phyloP scores from a whole-genome alignment of 2,113 vertebrate genomes.

The Nettapus auritus region DNA sequence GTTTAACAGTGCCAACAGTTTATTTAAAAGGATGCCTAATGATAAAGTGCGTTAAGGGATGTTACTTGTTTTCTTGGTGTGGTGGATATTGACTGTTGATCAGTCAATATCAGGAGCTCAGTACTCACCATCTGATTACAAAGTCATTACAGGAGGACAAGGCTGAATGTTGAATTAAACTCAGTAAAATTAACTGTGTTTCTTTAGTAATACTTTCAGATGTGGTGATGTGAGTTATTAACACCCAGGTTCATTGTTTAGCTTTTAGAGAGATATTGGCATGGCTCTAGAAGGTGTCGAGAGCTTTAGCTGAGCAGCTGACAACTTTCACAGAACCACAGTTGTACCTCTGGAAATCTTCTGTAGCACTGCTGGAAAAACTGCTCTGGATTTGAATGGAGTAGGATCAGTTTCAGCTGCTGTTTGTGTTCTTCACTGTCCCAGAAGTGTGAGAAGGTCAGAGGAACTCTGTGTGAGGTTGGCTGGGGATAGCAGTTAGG shows the following conservation, averaged over 20 bases:
- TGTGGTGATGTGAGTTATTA: background rate
- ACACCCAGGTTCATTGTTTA: background rate
- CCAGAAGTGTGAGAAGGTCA: background rate
- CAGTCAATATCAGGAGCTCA: background rate
- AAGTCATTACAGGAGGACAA: background rate
- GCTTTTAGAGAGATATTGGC: background rate
- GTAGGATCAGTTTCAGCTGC: background rate
- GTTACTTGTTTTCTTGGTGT: background rate
- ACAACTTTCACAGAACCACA: background rate
- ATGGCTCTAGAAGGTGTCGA: background rate
- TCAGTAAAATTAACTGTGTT: background rate
- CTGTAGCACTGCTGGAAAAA: background rate
- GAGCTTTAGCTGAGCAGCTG: background rate
- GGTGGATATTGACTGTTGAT: background rate
- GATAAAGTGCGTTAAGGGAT: background rate
- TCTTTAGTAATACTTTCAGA: background rate
- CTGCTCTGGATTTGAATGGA: background rate
- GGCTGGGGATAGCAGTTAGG: background rate
- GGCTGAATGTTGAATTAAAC: background rate
- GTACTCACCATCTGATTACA: background rate
- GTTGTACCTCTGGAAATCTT: background rate
- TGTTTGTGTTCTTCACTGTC: background rate
- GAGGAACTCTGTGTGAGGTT: background rate
- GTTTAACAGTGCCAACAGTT: background rate
- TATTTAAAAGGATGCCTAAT: background rate